Evolutionary conservation across 2,113 vertebrate genomes (phyloP), one percentile per base, ranked within the genome.

Genomic region (Hemicordylus capensis): DNA sequence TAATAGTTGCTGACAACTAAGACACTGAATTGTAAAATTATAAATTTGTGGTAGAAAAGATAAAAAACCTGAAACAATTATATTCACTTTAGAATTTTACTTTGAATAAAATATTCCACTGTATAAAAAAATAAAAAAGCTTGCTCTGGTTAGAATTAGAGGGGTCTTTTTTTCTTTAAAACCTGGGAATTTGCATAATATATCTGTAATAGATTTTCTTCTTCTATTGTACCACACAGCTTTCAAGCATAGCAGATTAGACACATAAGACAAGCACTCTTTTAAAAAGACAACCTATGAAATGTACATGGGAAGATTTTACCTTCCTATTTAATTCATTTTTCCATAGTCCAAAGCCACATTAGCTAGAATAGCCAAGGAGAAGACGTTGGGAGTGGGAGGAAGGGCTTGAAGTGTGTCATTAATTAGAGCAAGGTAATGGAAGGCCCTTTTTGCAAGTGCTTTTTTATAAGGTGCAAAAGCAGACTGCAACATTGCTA

Each of bases 41-140:
- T 97, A 97, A 96, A 97, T 97, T 97, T 97, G 96, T 95, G 95
- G 97, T 97, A 97, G 97, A 97, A 97, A 97, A 97, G 96, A 97
- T 97, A 96, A 97, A 97, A 97, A 97, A 85, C 67, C 26, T 80
- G 76, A 80, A 95, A 94, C 92, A 95, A 97, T 97, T 97, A 96
- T 96, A 96, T 96, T 95, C 96, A 97, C 95, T 97, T 97, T 97
- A 96, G 96, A 97, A 96, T 96, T 97, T 97, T 95, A 96, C 94
- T 96, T 96, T 96, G 96, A 97, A 97, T 97, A 97, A 97, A 97
- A 97, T 97, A 97, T 96, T 95, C 96, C 97, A 97, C 96, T 96
- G 96, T 97, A 97, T 97, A 97, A 97, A 97, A 96, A 97, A 96
- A 97, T 97, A 95, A 97, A 97, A 97, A 97, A 97, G 95, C 96